These are phyloP conservation scores for Enteromius paludinosus DNA, from an alignment of 2,797 vertebrate genomes.

Conservation along the genomic window DNA sequence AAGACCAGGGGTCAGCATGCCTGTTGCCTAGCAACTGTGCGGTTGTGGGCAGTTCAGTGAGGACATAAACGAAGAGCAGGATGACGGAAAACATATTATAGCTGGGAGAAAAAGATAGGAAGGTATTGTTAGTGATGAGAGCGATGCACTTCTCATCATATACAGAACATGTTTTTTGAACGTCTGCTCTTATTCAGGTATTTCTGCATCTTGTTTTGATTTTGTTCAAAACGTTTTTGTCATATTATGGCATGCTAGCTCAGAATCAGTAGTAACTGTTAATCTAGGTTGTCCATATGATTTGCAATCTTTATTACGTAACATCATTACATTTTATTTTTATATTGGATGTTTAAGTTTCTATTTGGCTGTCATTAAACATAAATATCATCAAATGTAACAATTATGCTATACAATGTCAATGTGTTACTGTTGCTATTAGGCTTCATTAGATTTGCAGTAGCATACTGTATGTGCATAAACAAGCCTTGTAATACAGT, in stretches of 20 bases:
- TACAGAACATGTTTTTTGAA: background rate
- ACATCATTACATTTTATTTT: background rate
- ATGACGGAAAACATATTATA: background rate
- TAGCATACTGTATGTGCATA: background rate
- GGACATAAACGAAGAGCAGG: slow-evolving; percentile 9
- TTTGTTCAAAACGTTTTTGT: background rate
- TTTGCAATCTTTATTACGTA: background rate
- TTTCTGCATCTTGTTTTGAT: slow-evolving; percentile 15
- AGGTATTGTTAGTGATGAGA: background rate
- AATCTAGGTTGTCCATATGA: background rate
- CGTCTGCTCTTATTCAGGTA: background rate
- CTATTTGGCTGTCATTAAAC: background rate
- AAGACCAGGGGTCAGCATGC: slow-evolving; percentile 48
- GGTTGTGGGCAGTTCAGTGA: slow-evolving; percentile 30
- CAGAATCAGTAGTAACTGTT: background rate
- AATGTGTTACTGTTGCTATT: background rate
- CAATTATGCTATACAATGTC: background rate
- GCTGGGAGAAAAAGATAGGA: slow-evolving; percentile 2
- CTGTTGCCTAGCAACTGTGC: slow-evolving; percentile 61
- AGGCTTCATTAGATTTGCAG: background rate
- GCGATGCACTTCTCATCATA: background rate
- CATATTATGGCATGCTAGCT: background rate
- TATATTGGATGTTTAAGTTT: background rate
- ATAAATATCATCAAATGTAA: background rate
- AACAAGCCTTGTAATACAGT: background rate